Base-by-base conservation (phyloP, 2,797 vertebrate genomes). In the Takifugu ocellatus region DNA sequence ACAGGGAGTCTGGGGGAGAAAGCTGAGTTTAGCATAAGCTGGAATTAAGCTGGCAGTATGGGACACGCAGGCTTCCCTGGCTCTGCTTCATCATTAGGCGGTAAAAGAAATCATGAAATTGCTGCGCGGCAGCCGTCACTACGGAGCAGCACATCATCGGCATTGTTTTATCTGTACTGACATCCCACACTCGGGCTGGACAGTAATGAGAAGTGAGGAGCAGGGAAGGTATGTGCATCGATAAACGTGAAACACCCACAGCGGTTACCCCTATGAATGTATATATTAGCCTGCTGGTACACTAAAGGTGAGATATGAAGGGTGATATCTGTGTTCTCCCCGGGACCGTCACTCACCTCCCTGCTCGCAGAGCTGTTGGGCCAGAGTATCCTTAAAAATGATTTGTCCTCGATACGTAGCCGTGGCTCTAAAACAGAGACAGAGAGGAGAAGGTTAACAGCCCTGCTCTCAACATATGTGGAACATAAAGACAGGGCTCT, bases 311-410 rank as follows among this genome's bases (percentile, higher is more conserved):
- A 21, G 56, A 47, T 56, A 62, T 7, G 7, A 51, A 44, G 5
- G 25, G 5, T 11, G 15, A 25, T 45, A 24, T 17, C 27, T 45
- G 48, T 27, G 24, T 36, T 1, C 5, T 50, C 21, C 15, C 17
- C 45, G 57, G 46, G 59, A 57, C 31, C 54, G 65, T 33, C 59
- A 66, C 95, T 94, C 89, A 99, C 97, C 96, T 95, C 97, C 97
- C 77, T 96, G 94, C 87, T 99, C 97, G 86, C 97, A 99, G 60
- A 99, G 88, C 78, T 98, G 97, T 79, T 97, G 96, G 77, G 95
- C 97, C 88, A 98, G 90, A 61, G 96, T 93, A 89, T 98, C 97
- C 91, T 99, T 99, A 90, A 99, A 99, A 86, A 98, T 92, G 82
- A 99, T 94, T 91, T 99, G 96, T 85, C 96, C 97, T 74, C 92